Evolutionary conservation across 1,140 invertebrate species (phyloP).

Genomic region (Elysia chlorotica): DNA sequence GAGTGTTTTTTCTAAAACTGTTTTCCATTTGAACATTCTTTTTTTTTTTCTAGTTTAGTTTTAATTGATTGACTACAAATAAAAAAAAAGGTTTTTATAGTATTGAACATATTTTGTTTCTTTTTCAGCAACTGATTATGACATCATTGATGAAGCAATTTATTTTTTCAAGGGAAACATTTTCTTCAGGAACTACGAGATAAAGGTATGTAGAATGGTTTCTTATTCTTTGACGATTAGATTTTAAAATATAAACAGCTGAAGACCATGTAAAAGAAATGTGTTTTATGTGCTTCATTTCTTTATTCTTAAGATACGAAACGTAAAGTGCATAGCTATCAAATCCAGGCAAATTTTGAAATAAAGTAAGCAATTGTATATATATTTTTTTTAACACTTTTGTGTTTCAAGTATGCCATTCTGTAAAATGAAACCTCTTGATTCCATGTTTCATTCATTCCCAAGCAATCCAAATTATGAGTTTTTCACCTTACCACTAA

Average conservation of each 20-base stretch:
- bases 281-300: neutral
- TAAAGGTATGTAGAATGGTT: conserved; percentile 73
- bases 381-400: neutral
- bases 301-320: neutral
- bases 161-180: conserved; percentile 99
- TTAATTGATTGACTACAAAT: neutral
- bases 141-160: conserved; percentile 97
- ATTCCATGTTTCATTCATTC: neutral
- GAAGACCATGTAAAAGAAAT: neutral
- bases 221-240: no score
- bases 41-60: neutral
- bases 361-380: neutral
- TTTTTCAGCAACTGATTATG: conserved; percentile 69
- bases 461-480: neutral
- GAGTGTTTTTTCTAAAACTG: neutral
- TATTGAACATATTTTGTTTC: conserved; percentile 4
- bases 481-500: no score
- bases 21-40: neutral
- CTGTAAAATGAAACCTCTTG: no score
- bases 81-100: neutral
- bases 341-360: neutral
- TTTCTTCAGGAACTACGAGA: conserved; percentile 98
- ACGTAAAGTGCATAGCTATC: neutral
- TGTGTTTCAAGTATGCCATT: no score
- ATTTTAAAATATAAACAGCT: no score